Evolutionary conservation across 2,888 invertebrate genomes (phyloP).

Genomic region (Oxytorus armatus): DNA sequence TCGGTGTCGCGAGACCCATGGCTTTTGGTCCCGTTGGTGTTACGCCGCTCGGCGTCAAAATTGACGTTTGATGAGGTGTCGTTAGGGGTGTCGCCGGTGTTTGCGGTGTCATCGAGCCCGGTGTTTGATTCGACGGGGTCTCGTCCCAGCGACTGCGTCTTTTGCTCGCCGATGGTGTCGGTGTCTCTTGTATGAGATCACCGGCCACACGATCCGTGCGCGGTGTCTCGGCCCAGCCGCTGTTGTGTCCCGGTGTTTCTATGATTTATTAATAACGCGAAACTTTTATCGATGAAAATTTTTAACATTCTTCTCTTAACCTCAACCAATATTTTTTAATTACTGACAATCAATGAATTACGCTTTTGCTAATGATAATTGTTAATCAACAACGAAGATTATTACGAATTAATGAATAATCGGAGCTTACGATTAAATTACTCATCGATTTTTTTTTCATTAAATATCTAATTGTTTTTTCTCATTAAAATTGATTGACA

Average conservation of each 20-base stretch:
- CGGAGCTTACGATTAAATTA: neutral
- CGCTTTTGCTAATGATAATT: no score
- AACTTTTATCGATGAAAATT: neutral
- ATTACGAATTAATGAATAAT: neutral
- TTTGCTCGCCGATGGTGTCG: conserved; percentile 97
- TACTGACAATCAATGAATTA: no score
- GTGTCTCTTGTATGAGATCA: conserved; percentile 94
- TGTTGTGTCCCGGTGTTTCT: conserved; percentile 97
- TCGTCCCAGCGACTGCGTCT: conserved; percentile 99
- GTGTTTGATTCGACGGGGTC: conserved; percentile 93
- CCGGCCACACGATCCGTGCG: conserved; percentile 94
- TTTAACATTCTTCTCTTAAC: no score
- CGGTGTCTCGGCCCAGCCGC: conserved; percentile 99
- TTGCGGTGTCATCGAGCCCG: conserved; percentile 88
- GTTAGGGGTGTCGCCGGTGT: conserved; percentile 92
- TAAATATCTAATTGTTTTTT: no score
- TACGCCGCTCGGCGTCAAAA: conserved; percentile 86
- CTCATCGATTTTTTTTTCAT: no score
- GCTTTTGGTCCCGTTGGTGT: conserved; percentile 97
- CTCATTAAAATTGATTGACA: neutral
- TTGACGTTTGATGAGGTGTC: conserved; percentile 90
- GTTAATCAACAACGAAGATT: no score
- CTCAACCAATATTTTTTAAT: no score
- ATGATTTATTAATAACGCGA: neutral
- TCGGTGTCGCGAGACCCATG: conserved; percentile 99